Base-by-base conservation (phyloP, 2,113 vertebrate genomes). In the Limanda limanda region DNA sequence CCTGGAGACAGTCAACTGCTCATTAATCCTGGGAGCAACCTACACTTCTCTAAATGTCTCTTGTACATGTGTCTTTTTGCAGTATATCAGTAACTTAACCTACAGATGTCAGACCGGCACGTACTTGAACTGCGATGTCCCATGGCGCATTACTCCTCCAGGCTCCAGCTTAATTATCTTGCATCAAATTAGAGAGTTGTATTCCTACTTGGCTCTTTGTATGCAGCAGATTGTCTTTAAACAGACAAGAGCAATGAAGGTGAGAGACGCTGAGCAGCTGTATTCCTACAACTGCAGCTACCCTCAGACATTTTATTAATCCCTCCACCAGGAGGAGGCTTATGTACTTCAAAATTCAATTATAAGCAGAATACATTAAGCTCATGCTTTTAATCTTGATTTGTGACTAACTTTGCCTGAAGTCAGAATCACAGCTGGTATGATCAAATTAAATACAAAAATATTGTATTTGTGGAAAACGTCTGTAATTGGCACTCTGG, bases 21-120 rank as follows among this genome's bases (percentile, higher is more conserved):
- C 56, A 76, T 74, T 68, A 72, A 63, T 64, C 15, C 20, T 40
- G 6, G 58, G 17, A 74, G 42, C 52, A 61, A 57, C 35, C 18
- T n/a, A 5, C 17, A 20, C 25, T 14, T 15, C n/a, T 40, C 3
- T 51, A 48, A 23, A 55, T 15, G 5, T 59, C 31, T 23, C n/a
- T 23, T 48, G 47, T 2, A 6, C 7, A 31, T 31, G 17, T 73
- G 54, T 24, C 14, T 7, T 0, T 54, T 25, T 7, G 21, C 5
- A 13, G 2, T 21, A 25, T 52, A 40, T 61, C 14, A 78, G 40
- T 24, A 51, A 66, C 14, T 1, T 14, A 21, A 56, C 20, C 59
- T 42, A 10, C 59, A 45, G 48, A 70, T 27, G 2, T 57, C n/a
- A 25, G 52, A 18, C 58, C 3, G 13, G 24, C 40, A 77, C 10